Base-by-base conservation (phyloP, 2,797 vertebrate genomes). In the Spinus pinus region DNA sequence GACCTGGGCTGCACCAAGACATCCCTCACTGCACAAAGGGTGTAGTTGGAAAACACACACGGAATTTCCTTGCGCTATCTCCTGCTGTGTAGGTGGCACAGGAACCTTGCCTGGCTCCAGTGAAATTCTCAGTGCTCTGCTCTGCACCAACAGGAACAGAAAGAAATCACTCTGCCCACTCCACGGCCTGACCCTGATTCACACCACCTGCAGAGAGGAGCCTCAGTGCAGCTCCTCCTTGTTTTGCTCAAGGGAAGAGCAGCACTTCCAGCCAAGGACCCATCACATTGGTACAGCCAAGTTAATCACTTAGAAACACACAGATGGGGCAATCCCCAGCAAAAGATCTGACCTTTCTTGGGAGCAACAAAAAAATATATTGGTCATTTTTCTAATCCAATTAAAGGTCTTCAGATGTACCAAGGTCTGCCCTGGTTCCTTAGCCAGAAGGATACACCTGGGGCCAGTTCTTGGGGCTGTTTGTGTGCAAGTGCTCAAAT, bases 271-370 rank as follows among this genome's bases (percentile, higher is more conserved):
- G 22, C 27, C 64, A 31, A 18, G 31, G 25, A 60, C 22, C 14
- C 25, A 60, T 31, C 50, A 81, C 33, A 35, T 10, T 49, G 17
- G 7, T 58, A 46, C n/a, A 53, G 21, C 7, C 33, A 58, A 79
- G 81, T 90, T 91, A 94, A 71, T 94, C 92, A 93, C 46, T 72
- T 69, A 71, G 56, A 37, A 80, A 85, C 5, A 50, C 10, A 39
- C 9, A 74, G 46, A 47, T 5, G 7, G 14, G 20, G 12, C 77
- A 14, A 65, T 47, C 10, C 27, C 42, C 37, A 58, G 37, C 9
- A 35, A 90, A 73, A 82, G 49, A 2, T 30, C 54, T 70, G 9
- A 17, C 39, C 27, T 69, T 88, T 25, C 30, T 5, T 1, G 11
- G 11, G 6, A 86, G 28, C 7, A 66, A 42, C 2, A 27, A 67